Evolutionary conservation across 2,888 invertebrate genomes (phyloP).

Genomic region (Pachliopta kotzebuea): DNA sequence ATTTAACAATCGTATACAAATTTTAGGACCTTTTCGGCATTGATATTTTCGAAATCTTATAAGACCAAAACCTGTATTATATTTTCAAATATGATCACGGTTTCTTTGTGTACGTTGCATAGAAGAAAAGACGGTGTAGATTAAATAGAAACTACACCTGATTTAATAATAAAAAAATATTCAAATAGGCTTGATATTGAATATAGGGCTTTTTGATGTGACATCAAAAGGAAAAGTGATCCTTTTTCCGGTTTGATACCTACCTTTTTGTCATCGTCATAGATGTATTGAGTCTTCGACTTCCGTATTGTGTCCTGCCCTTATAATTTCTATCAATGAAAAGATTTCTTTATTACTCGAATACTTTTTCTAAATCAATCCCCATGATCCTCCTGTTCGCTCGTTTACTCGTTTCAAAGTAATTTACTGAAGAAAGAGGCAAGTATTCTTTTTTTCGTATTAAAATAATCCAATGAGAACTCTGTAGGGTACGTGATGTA

Average conservation of each 20-base stretch:
- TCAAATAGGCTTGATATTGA: conserved; percentile 31
- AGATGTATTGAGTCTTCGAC: conserved; percentile 52
- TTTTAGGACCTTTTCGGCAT: not conserved
- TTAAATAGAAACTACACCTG: conserved; percentile 24
- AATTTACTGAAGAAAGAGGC: conserved; percentile 61
- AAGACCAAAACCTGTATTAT: not conserved
- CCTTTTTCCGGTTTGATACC: conserved; percentile 70
- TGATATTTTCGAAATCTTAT: not conserved
- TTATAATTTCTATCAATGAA: conserved; percentile 69
- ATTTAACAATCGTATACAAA: not conserved
- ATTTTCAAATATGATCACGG: conserved; percentile 11
- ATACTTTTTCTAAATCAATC: conserved; percentile 75
- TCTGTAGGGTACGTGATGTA: conserved; percentile 53
- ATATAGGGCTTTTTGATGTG: conserved; percentile 57
- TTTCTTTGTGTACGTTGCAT: conserved; percentile 9
- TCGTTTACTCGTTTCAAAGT: conserved; percentile 75
- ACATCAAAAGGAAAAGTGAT: conserved; percentile 74
- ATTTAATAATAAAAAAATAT: conserved; percentile 30
- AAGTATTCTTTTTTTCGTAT: conserved; percentile 64
- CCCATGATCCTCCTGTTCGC: conserved; percentile 64
- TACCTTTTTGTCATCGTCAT: conserved; percentile 58
- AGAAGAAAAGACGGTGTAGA: conserved; percentile 10
- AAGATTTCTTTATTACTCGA: conserved; percentile 70
- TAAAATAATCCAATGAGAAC: conserved; percentile 71
- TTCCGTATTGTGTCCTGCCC: conserved; percentile 64